phyloP scores from a whole-genome alignment of 2,888 invertebrate species.

The Harmothoe impar region DNA sequence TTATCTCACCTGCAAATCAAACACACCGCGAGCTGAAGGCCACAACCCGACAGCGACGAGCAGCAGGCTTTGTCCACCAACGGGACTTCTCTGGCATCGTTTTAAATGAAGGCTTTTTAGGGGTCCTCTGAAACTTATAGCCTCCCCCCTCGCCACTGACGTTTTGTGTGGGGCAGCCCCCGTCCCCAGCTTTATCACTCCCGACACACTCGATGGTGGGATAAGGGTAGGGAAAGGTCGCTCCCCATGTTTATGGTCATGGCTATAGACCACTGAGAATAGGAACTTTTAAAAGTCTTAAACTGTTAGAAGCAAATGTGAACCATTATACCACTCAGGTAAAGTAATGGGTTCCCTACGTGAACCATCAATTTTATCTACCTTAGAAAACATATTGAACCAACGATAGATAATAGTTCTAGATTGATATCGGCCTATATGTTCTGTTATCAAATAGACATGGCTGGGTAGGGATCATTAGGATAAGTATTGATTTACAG shows the following conservation, averaged over 20 bases:
- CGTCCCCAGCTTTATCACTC: conserved; percentile 25
- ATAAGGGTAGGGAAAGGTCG: background rate
- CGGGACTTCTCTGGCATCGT: conserved; percentile 8
- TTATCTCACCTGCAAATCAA: conserved; percentile 49
- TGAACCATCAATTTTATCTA: too few relatives aligned
- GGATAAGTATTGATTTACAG: too few relatives aligned
- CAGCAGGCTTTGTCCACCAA: conserved; percentile 30
- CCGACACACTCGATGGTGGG: background rate
- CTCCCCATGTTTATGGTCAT: background rate
- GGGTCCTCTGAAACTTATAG: conserved; percentile 9
- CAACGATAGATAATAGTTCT: too few relatives aligned
- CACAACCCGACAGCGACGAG: conserved; percentile 35
- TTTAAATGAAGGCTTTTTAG: conserved; percentile 45
- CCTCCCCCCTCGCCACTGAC: background rate
- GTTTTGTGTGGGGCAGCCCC: background rate
- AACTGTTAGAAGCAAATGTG: too few relatives aligned
- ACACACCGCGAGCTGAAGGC: background rate
- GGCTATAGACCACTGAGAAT: background rate
- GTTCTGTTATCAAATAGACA: too few relatives aligned
- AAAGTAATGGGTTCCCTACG: too few relatives aligned
- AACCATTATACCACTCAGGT: too few relatives aligned
- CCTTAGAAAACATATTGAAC: too few relatives aligned
- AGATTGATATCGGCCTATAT: too few relatives aligned
- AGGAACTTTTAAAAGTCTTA: background rate
- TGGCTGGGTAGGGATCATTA: too few relatives aligned